Evolutionary conservation across 2,888 invertebrate species (phyloP).

Genomic region (Nomada ruficornis): DNA sequence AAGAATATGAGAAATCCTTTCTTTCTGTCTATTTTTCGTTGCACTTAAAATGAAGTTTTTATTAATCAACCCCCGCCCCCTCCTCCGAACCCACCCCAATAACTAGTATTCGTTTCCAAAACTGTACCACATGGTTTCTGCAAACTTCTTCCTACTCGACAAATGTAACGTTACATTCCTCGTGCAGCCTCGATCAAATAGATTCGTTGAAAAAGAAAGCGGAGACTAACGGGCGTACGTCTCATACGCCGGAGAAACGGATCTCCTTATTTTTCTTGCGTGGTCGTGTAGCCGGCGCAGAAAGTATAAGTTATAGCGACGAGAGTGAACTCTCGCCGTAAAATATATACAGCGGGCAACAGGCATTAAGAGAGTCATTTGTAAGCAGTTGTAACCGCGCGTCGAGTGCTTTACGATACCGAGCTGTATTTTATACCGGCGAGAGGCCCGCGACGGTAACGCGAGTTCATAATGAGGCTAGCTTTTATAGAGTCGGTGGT

Average conservation of each 20-base stretch:
- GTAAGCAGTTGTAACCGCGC: constrained; percentile 74
- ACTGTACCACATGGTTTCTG: too few relatives aligned
- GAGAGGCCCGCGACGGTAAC: constrained; percentile 58
- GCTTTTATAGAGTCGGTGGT: constrained; percentile 59
- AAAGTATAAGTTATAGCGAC: constrained; percentile 79
- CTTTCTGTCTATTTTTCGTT: too few relatives aligned
- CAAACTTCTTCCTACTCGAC: neutral
- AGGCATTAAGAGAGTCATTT: constrained; percentile 80
- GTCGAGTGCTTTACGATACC: constrained; percentile 75
- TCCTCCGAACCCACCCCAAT: too few relatives aligned
- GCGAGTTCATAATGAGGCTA: constrained; percentile 63
- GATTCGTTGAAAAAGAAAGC: constrained; percentile 67
- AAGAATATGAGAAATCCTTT: too few relatives aligned
- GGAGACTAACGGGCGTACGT: constrained; percentile 66
- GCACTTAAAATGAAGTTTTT: too few relatives aligned
- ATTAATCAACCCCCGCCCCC: too few relatives aligned
- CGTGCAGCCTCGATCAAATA: constrained; percentile 20
- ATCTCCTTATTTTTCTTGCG: constrained; percentile 69
- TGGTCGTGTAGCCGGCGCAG: constrained; percentile 44
- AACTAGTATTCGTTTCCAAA: too few relatives aligned
- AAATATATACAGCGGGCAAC: constrained; percentile 74
- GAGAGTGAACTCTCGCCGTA: constrained; percentile 71
- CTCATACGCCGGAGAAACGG: constrained; percentile 73
- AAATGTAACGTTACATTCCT: constrained; percentile 9
- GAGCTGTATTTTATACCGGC: constrained; percentile 70